A percentile compares a stretch with the other conserved stretches of the same genome.
Evolutionary conservation across 2,888 invertebrate genomes (phyloP).

Genomic region (Biston stratarius): DNA sequence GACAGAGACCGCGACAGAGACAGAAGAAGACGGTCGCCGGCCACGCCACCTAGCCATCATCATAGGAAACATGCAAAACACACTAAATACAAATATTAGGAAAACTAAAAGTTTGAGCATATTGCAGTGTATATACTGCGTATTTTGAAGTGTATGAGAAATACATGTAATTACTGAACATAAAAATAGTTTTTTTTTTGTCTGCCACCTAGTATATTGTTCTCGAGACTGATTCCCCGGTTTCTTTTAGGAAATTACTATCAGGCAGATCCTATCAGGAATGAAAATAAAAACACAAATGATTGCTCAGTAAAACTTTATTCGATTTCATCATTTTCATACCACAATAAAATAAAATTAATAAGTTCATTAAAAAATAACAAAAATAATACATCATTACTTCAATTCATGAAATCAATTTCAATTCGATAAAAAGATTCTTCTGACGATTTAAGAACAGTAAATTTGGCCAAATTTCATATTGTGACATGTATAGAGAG

Average conservation of each 20-base stretch:
- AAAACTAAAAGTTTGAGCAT: neutral
- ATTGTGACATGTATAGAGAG: slow-evolving; percentile 39
- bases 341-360: slow-evolving; percentile 48
- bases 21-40: slow-evolving; percentile 69
- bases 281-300: neutral
- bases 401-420: slow-evolving; percentile 5
- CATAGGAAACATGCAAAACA: slow-evolving; percentile 79
- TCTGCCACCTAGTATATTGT: too few relatives aligned
- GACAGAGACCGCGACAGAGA: slow-evolving; percentile 65
- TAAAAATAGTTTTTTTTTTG: neutral
- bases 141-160: neutral
- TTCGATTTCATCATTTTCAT: slow-evolving; percentile 51
- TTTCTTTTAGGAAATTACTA: too few relatives aligned
- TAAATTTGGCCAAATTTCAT: slow-evolving; percentile 30
- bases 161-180: neutral
- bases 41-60: slow-evolving; percentile 76
- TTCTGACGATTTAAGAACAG: slow-evolving; percentile 4
- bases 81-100: slow-evolving; percentile 77
- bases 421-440: slow-evolving; percentile 11
- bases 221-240: too few relatives aligned
- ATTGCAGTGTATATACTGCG: neutral
- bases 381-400: slow-evolving; percentile 16
- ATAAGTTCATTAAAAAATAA: slow-evolving; percentile 31
- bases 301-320: slow-evolving; percentile 50
- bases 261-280: neutral